A percentile compares a stretch with the other conserved stretches of the same genome.
Evolutionary conservation across 2,888 invertebrate species (phyloP).

Genomic region (Baronia brevicornis): DNA sequence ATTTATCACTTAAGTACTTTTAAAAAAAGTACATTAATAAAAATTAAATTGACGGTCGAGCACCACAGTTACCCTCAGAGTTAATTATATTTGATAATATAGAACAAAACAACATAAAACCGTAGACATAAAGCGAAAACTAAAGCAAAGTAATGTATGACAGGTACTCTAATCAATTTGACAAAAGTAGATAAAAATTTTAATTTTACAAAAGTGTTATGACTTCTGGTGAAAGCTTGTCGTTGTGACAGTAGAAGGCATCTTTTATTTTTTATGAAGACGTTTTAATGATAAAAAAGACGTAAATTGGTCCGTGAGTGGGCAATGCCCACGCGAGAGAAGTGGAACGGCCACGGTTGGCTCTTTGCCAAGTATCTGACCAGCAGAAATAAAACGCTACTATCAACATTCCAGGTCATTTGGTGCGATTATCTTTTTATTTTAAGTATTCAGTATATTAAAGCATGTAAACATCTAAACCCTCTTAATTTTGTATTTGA

Average conservation of each 20-base stretch:
- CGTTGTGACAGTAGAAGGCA: constrained; percentile 9
- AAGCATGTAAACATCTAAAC: background rate
- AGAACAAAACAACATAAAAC: no score
- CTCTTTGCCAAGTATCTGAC: constrained; percentile 58
- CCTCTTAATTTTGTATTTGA: no score
- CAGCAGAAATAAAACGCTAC: constrained; percentile 69
- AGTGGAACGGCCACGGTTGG: constrained; percentile 58
- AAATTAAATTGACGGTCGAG: no score
- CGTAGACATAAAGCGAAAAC: no score
- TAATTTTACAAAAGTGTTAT: constrained; percentile 6
- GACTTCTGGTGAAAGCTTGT: constrained; percentile 8
- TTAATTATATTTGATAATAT: no score
- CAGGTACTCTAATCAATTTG: no score
- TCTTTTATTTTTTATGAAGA: constrained; percentile 12
- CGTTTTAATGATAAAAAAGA: constrained; percentile 16
- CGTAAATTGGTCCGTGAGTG: constrained; percentile 33
- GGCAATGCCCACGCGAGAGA: constrained; percentile 51
- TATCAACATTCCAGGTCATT: constrained; percentile 73
- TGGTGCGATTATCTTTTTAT: constrained; percentile 62
- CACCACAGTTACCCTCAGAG: no score
- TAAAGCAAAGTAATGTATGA: no score
- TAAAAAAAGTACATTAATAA: no score
- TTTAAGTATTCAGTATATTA: constrained; percentile 18
- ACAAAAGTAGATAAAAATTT: background rate
- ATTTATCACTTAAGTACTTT: no score